These are phyloP conservation scores for Heliconius eleuchia DNA, from an alignment of 1,140 invertebrate species.

Conservation along the genomic window DNA sequence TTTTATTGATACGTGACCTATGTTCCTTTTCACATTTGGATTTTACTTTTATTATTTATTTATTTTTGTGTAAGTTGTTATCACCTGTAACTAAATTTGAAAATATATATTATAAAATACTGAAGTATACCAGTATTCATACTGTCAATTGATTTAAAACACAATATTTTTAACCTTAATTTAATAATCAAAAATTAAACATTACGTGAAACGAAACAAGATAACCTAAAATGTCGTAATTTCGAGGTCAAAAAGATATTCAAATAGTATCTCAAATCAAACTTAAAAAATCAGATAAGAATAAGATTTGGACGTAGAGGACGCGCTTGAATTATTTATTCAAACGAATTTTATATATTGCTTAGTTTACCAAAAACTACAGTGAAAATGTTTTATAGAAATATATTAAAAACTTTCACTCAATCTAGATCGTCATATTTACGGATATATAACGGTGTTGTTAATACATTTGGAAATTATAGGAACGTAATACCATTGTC, in stretches of 20 bases:
- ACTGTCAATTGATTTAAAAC: background rate
- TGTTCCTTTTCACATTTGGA: background rate
- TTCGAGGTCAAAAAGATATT: conserved; percentile 33
- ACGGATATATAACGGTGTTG: conserved; percentile 52
- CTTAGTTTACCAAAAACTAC: conserved; percentile 1
- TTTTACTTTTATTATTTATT: too few relatives aligned
- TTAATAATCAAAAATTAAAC: background rate
- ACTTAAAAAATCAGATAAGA: conserved; percentile 19
- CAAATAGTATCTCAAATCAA: conserved; percentile 12
- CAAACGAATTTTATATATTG: background rate
- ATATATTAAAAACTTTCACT: conserved; percentile 56
- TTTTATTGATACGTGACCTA: background rate
- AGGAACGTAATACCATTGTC: conserved; percentile 59
- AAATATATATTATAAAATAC: background rate
- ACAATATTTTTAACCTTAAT: background rate
- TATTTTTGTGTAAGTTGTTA: too few relatives aligned
- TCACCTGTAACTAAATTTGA: too few relatives aligned
- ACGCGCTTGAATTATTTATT: conserved; percentile 29
- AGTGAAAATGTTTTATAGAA: conserved; percentile 59
- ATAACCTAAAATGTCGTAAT: conserved; percentile 30
- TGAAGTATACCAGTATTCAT: background rate
- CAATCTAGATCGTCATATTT: conserved; percentile 47
- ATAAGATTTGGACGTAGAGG: conserved; percentile 23
- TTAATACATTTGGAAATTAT: conserved; percentile 58
- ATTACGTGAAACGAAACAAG: conserved; percentile 25